phyloP scores from a whole-genome alignment of 2,888 invertebrate genomes.

The Hydrotaea diabolus region DNA sequence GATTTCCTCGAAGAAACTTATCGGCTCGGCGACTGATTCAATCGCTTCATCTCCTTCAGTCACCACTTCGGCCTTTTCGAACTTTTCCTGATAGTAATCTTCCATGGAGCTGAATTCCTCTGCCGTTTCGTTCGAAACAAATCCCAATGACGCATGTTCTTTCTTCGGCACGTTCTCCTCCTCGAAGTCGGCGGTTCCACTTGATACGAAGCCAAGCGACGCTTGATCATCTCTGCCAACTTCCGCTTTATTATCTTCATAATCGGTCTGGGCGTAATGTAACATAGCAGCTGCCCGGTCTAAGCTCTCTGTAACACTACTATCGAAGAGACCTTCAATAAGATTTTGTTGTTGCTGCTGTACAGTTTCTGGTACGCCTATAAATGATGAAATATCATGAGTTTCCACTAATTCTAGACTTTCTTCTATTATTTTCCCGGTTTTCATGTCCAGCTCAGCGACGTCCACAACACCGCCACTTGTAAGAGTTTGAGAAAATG shows the following conservation, averaged over 20 bases:
- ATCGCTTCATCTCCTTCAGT: constrained; percentile 68
- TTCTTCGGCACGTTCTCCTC: constrained; percentile 73
- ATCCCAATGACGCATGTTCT: constrained; percentile 75
- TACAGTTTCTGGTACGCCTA: constrained; percentile 74
- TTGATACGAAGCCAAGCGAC: constrained; percentile 76
- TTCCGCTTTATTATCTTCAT: constrained; percentile 65
- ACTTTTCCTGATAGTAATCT: constrained; percentile 76
- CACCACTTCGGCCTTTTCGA: constrained; percentile 72
- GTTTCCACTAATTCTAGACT: constrained; percentile 22
- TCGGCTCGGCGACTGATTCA: constrained; percentile 31
- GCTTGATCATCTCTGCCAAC: constrained; percentile 72
- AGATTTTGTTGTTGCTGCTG: constrained; percentile 16
- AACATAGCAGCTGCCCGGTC: constrained; percentile 74
- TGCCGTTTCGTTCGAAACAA: constrained; percentile 77
- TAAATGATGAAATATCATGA: constrained; percentile 76
- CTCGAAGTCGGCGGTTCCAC: constrained; percentile 74
- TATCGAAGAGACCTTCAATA: constrained; percentile 69
- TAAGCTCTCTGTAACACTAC: constrained; percentile 71
- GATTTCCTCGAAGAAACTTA: constrained; percentile 73
- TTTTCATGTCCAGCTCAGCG: background rate
- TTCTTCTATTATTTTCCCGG: constrained; percentile 42
- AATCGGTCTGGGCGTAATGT: constrained; percentile 71
- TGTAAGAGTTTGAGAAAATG: constrained; percentile 80
- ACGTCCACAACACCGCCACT: background rate
- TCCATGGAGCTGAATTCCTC: constrained; percentile 79